Base-by-base conservation (phyloP, 2,113 vertebrate genomes). In the Ifrita kowaldi region DNA sequence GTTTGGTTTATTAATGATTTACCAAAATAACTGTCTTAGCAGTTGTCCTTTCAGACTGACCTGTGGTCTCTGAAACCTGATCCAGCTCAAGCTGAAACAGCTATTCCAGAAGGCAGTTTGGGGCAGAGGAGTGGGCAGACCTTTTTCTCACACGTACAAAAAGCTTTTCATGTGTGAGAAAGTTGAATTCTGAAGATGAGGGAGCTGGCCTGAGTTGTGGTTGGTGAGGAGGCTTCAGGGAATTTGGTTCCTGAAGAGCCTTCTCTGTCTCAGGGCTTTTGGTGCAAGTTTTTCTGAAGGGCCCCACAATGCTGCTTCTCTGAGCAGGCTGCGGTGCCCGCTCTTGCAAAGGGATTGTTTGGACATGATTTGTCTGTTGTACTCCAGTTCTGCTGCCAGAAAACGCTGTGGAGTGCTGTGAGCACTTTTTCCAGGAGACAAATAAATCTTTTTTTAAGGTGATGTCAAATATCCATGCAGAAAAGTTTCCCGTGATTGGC, bases 1-100 rank as follows among this genome's bases (percentile, higher is more conserved):
- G 49, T 76, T 73, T 26, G n/a, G 37, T 64, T 75, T 57, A 75
- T 93, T 93, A 86, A 92, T 94, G 53, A 85, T 94, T 93, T 76
- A 91, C 85, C n/a, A 73, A 37, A 82, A 71, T 63, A 84, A 47
- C 62, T 82, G 49, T 79, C 68, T 74, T 68, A 17, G 41, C 11
- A 27, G n/a, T 42, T 80, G 42, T 74, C 89, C 85, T 95, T 77
- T 80, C 67, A 84, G 37, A 49, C 18, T 84, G 95, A 90, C 71
- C 85, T 15, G 0, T 18, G 59, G 42, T 35, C 68, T 80, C 86
- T 90, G 90, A 81, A 77, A 90, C n/a, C 2, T 7, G 68, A 90
- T 63, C 50, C 76, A 42, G 75, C 53, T 50, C 23, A 18, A 19
- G 83, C 82, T 93, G 83, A 37, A 95, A 5, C 49, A 83, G 82